These are phyloP conservation scores for Cichladusa arquata DNA, from an alignment of 2,113 vertebrate genomes.

Conservation along the genomic window DNA sequence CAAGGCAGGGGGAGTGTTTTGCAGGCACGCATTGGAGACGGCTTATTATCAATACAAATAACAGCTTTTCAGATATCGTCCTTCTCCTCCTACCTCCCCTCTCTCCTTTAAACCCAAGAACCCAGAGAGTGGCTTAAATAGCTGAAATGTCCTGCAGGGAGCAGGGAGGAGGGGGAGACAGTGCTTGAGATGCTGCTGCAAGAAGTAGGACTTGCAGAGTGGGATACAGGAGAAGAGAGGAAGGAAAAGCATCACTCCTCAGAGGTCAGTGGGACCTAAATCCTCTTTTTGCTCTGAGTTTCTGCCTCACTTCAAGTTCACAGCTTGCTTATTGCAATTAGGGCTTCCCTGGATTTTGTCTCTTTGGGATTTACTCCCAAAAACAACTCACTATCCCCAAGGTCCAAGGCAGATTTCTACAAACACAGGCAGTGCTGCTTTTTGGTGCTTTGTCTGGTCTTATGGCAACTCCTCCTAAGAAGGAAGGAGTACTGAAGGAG, in stretches of 20 bases:
- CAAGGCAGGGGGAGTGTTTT: not conserved
- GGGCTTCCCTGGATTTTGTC: not conserved
- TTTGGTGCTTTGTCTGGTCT: not conserved
- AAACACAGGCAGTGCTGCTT: not conserved
- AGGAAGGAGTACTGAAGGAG: not conserved
- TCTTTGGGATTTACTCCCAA: not conserved
- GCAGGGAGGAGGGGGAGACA: not conserved
- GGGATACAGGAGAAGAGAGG: not conserved
- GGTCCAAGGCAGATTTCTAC: not conserved
- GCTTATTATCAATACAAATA: slow-evolving; percentile 37
- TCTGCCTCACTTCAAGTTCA: not conserved
- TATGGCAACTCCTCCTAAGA: not conserved
- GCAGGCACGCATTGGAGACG: not conserved
- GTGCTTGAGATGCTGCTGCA: not conserved
- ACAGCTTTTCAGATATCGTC: not conserved
- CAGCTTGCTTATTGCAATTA: not conserved
- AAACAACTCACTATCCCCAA: not conserved
- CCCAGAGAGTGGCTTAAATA: not conserved
- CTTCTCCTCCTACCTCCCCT: not conserved
- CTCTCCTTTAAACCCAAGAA: slow-evolving; percentile 2
- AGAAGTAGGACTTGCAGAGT: not conserved
- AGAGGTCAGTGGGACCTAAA: not conserved
- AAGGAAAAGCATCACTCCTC: not conserved
- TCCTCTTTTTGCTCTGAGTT: not conserved
- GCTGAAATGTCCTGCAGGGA: not conserved